Percentiles rank a stretch among this genome's conserved stretches.
Evolutionary conservation across 2,797 vertebrate species (phyloP).

Genomic region (Zalophus californianus): DNA sequence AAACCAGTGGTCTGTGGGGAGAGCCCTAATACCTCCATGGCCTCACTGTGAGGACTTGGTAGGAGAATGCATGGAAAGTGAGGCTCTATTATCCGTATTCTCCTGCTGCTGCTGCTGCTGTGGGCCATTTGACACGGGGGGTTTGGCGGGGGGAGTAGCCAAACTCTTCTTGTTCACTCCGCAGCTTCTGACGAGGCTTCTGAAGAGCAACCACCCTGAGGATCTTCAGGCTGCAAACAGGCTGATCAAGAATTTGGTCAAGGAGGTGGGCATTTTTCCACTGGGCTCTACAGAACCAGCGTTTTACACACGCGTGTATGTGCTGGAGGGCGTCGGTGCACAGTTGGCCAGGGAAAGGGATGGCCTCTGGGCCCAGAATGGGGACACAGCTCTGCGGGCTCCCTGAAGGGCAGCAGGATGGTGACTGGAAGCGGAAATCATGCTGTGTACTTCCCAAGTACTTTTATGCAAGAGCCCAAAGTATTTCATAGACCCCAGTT

Average conservation of each 20-base stretch:
- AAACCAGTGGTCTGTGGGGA: not conserved
- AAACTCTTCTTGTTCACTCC: not conserved
- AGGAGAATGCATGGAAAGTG: too few relatives aligned
- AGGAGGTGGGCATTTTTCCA: constrained; percentile 88
- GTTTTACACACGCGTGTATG: not conserved
- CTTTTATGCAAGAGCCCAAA: not conserved
- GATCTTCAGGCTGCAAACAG: constrained; percentile 95
- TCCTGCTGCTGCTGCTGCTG: not conserved
- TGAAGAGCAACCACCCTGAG: constrained; percentile 91
- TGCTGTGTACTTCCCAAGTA: not conserved
- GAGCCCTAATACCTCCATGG: fast-evolving
- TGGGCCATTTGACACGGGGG: not conserved
- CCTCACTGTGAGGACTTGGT: not conserved
- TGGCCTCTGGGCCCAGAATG: not conserved
- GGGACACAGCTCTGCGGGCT: fast-evolving
- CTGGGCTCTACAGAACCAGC: not conserved
- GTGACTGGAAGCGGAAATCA: not conserved
- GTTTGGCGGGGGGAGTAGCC: too few relatives aligned
- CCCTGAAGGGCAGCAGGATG: not conserved
- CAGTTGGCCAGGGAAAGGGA: not conserved
- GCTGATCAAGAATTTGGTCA: constrained; percentile 93
- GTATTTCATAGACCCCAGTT: not conserved
- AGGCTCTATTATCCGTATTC: not conserved
- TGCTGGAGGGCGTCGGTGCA: not conserved
- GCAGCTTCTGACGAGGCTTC: constrained; percentile 91